Conservation (phyloP, 2,113 vertebrate genomes). For the Corythaixoides concolor region DNA sequence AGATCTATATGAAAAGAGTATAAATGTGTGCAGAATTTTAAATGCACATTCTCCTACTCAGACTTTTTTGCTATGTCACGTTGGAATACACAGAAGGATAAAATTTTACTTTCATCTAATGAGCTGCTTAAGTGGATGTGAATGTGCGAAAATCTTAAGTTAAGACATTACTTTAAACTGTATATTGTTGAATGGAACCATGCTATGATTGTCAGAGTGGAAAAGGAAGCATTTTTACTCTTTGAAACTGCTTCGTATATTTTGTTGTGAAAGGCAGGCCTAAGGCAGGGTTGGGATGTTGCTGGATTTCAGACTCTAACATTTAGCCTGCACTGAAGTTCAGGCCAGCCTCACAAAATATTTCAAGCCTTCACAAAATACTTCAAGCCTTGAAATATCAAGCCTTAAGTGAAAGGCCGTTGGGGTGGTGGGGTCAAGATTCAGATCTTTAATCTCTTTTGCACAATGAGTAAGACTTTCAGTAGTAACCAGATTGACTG, state of each 20-base stretch:
- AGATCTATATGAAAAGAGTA: neutral
- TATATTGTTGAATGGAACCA: neutral
- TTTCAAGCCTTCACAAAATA: neutral
- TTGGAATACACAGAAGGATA: neutral
- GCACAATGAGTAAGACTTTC: neutral
- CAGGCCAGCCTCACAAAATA: neutral
- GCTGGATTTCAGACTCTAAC: neutral
- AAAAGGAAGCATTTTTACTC: neutral
- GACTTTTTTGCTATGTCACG: neutral
- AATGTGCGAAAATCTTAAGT: neutral
- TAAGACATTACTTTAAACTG: neutral
- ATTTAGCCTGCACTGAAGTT: neutral
- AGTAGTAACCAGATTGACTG: neutral
- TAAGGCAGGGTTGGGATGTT: neutral
- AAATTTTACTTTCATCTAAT: neutral
- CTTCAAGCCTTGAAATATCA: neutral
- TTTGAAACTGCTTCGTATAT: neutral
- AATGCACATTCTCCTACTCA: neutral
- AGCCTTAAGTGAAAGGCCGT: neutral
- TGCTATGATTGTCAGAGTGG: neutral
- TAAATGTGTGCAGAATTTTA: neutral
- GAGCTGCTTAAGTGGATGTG: neutral
- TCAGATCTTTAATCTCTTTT: neutral
- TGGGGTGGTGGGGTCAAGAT: accelerated
- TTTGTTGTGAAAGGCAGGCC: neutral